phyloP scores from a whole-genome alignment of 2,113 vertebrate genomes.

The Myotis lucifugus region DNA sequence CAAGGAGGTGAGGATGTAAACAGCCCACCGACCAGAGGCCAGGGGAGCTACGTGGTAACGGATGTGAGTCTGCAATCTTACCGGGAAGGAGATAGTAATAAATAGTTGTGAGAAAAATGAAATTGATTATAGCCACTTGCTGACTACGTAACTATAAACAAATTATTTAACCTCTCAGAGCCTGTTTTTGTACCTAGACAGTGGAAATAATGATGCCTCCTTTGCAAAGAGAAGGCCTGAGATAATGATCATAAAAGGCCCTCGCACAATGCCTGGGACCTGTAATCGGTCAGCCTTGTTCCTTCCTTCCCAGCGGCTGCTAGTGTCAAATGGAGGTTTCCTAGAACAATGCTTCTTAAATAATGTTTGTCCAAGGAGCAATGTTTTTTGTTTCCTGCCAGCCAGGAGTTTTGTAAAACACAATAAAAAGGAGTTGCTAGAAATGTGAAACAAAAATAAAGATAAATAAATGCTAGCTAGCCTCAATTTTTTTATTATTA shows the following conservation, averaged over 20 bases:
- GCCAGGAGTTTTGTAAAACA: slow-evolving; percentile 1
- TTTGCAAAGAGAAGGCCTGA: slow-evolving; percentile 26
- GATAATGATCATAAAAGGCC: background rate
- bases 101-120: background rate
- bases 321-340: background rate
- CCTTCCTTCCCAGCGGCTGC: background rate
- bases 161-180: background rate
- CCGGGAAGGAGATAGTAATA: background rate
- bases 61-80: background rate
- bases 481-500: background rate
- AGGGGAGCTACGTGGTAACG: background rate
- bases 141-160: background rate
- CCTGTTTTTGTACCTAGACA: background rate
- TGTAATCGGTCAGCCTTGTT: background rate
- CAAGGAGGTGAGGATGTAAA: background rate
- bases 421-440: slow-evolving; percentile 37
- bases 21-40: background rate
- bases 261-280: background rate
- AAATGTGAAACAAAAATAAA: slow-evolving; percentile 25
- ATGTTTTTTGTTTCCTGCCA: background rate
- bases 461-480: background rate
- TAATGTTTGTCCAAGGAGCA: background rate
- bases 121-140: background rate
- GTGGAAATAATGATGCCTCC: background rate
- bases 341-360: background rate